Base-by-base conservation (phyloP, 1,140 invertebrate genomes). In the Wasmannia auropunctata region DNA sequence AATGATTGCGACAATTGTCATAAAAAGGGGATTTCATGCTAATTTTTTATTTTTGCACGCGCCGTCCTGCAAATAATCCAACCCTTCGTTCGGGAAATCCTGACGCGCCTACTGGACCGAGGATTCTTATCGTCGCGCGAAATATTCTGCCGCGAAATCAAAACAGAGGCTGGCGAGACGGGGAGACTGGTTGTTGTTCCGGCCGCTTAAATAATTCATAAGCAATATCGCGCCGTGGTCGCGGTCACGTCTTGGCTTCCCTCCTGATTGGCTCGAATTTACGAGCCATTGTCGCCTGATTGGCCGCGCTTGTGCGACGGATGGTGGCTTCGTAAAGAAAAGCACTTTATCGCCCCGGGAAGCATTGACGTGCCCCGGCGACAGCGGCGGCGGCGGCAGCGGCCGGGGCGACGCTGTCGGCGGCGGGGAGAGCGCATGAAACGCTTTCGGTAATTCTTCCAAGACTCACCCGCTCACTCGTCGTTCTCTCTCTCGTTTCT, bases 181-280 rank as follows among this genome's bases (percentile, higher is more conserved):
- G 16, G 67, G 54, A 49, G n/a, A 79, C 63, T n/a, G n/a, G 86
- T 90, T 91, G 88, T 91, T 91, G 86, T 90, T 91, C 90, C 81
- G 85, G 67, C 85, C 87, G 91, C 90, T 94, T 95, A 94, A 94
- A 95, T 95, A 94, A 95, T 95, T 95, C 94, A 95, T 95, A 95
- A 95, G 94, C 94, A 93, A 94, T 94, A 94, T 91, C 91, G 90
- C 89, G 84, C 90, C 86, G 79, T 91, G 92, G 93, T 90, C 93
- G 92, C 92, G 92, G 93, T 93, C 93, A 94, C 94, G 93, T 94
- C 91, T 91, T 89, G 89, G 87, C 92, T 92, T 93, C 91, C 90
- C 87, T 90, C 86, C 91, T 94, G 94, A 95, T 94, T 94, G 94
- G 93, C 91, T 93, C 90, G 92, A 94, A 95, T 94, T 94, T 94